Evolutionary conservation across 2,113 vertebrate species (phyloP).

Genomic region (Anhinga anhinga): DNA sequence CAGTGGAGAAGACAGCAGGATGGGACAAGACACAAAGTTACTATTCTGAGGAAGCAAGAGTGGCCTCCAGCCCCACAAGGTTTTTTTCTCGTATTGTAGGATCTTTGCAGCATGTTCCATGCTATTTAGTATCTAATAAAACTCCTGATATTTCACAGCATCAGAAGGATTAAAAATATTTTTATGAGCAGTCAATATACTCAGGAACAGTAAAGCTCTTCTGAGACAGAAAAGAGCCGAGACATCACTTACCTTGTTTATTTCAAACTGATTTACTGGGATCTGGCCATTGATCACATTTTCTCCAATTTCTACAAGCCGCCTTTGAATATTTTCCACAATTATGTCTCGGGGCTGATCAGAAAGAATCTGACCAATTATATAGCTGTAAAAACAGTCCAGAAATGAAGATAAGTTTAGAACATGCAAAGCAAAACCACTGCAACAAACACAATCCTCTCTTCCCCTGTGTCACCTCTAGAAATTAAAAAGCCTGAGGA

Average conservation of each 20-base stretch:
- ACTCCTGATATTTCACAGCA: neutral
- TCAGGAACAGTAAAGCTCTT: neutral
- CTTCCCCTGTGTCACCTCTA: neutral
- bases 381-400: constrained; percentile 78
- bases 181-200: neutral
- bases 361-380: constrained; percentile 95
- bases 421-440: neutral
- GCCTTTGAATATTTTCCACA: constrained; percentile 96
- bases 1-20: neutral
- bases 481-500: neutral
- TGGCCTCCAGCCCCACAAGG: neutral
- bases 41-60: neutral
- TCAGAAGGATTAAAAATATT: neutral
- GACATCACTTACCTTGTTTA: constrained; percentile 87
- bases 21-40: neutral
- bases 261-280: constrained; percentile 88
- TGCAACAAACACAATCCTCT: neutral
- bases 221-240: neutral
- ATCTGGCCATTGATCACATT: constrained; percentile 82
- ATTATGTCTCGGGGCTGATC: constrained; percentile 92
- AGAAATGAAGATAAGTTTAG: neutral
- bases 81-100: neutral
- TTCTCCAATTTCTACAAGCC: constrained; percentile 90
- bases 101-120: neutral
- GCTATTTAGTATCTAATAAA: neutral